Conservation (phyloP, 2,797 vertebrate genomes). For the Eurystomus glaucurus region DNA sequence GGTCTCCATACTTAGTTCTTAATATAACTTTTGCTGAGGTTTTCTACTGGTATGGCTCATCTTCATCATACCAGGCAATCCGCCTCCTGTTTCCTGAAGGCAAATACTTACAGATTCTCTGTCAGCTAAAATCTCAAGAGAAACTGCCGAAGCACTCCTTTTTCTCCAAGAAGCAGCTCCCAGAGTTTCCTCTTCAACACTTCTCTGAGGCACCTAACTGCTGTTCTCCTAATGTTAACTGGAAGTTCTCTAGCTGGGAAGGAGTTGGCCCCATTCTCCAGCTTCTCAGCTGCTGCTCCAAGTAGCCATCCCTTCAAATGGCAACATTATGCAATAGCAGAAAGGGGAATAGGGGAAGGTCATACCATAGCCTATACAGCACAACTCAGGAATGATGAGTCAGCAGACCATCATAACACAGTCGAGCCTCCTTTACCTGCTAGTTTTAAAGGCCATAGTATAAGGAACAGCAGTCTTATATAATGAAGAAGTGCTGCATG, state of each 20-base stretch:
- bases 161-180: neutral
- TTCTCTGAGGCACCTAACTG: neutral
- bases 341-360: neutral
- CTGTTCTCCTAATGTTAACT: neutral
- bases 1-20: neutral
- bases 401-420: neutral
- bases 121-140: conserved; percentile 2
- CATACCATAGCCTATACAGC: neutral
- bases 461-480: neutral
- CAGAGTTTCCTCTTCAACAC: neutral
- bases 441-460: neutral
- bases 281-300: neutral
- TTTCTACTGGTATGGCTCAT: neutral
- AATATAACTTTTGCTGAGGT: neutral
- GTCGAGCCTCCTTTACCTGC: neutral
- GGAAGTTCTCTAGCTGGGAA: neutral
- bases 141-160: neutral
- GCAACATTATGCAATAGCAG: neutral
- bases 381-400: neutral
- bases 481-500: neutral
- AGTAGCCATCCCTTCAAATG: neutral
- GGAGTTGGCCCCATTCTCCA: neutral
- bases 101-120: neutral
- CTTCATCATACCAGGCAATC: neutral
- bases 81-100: neutral